phyloP scores from a whole-genome alignment of 2,113 vertebrate genomes.

The Toxostoma redivivum region DNA sequence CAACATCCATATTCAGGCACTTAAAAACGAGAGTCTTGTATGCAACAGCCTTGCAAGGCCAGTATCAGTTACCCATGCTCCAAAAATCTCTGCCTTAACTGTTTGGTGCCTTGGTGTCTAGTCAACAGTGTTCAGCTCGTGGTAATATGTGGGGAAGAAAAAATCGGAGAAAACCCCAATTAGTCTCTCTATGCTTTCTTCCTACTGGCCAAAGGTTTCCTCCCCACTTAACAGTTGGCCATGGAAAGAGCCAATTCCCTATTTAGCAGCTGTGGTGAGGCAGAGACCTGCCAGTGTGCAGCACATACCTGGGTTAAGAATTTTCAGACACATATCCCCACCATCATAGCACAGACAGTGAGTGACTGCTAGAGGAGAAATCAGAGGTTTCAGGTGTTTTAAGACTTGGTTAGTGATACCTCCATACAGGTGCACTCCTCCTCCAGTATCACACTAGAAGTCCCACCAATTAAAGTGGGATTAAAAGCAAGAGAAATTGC shows the following conservation, averaged over 20 bases:
- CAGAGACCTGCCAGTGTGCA: neutral
- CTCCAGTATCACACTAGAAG: neutral
- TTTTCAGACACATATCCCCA: neutral
- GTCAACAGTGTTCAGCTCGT: neutral
- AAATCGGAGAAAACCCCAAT: neutral
- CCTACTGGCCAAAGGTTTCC: neutral
- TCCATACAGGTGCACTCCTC: neutral
- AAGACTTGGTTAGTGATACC: neutral
- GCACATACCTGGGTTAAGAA: neutral
- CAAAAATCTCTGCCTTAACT: neutral
- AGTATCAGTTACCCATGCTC: neutral
- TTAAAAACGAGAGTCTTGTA: neutral
- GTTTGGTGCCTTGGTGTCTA: neutral
- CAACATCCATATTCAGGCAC: neutral
- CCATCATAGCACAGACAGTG: fast-evolving
- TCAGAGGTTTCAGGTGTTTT: neutral
- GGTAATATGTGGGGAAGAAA: neutral
- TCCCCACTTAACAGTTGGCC: neutral
- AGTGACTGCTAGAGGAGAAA: neutral
- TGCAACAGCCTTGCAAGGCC: neutral
- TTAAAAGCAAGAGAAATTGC: neutral
- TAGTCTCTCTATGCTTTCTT: neutral
- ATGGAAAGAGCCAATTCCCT: neutral
- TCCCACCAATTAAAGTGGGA: neutral
- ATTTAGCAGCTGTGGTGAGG: neutral